Evolutionary conservation across 2,113 vertebrate genomes (phyloP), one percentile per base, ranked within the genome.

Genomic region (Rhinopomastus cyanomelas): DNA sequence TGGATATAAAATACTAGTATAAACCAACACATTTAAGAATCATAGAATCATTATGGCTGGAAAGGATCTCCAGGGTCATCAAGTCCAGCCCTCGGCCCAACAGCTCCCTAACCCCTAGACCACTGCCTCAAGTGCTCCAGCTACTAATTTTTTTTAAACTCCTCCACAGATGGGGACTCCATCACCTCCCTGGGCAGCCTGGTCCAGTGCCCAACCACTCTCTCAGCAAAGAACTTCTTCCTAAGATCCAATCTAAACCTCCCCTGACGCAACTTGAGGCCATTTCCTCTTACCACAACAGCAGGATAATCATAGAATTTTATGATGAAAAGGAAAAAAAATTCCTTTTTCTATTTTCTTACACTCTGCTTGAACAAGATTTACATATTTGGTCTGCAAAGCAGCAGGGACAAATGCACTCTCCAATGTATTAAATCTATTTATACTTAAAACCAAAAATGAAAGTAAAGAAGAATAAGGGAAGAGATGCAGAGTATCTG

Each of bases 1-100:
- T 62, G n/a, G 52, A 56, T 84, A 88, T 82, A 26, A 92, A 80
- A 86, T 62, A 81, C 56, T 90, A 66, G 77, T 73, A 76, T 29
- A 80, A 91, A 92, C 51, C 55, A 82, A 52, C 1, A 1, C 37
- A 79, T 79, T 65, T 93, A 90, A 89, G 78, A 85, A 77, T 65
- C 92, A 89, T 68, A 57, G 89, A n/a, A n/a, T n/a, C n/a, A n/a
- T n/a, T n/a, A n/a, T n/a, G n/a, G n/a, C n/a, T n/a, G n/a, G n/a
- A n/a, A n/a, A n/a, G n/a, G n/a, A n/a, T n/a, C n/a, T n/a, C n/a
- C n/a, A n/a, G n/a, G n/a, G n/a, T n/a, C n/a, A n/a, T n/a, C n/a
- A n/a, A n/a, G n/a, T n/a, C n/a, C n/a, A n/a, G n/a, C n/a, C n/a
- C n/a, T n/a, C n/a, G n/a, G n/a, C n/a, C n/a, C n/a, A n/a, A n/a